Evolutionary conservation across 37 sponge, comb jelly and placozoan genomes (phyloP).

Genomic region (Trichoplax adhaerens): DNA sequence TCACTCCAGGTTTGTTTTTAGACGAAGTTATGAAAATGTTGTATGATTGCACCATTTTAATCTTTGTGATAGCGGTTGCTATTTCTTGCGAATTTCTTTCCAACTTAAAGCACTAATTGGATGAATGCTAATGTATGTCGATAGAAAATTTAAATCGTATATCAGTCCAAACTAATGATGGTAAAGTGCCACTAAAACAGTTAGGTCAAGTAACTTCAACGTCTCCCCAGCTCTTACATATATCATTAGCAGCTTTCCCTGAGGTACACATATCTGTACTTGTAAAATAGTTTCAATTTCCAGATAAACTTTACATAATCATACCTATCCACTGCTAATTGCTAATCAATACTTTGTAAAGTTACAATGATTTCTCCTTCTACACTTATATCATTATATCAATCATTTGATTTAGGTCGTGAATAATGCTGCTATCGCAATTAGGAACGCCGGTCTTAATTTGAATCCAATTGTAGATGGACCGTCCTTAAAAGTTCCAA

Average conservation of each 20-base stretch:
- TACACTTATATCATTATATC: not conserved
- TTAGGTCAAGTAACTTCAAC: slow-evolving; percentile 45
- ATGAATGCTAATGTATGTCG: no score
- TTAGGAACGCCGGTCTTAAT: slow-evolving; percentile 12
- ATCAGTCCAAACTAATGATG: not conserved
- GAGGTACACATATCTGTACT: no score
- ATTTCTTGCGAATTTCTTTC: not conserved
- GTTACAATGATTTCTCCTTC: no score
- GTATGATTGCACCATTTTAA: not conserved
- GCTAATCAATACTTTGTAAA: no score
- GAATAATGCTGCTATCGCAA: slow-evolving; percentile 15
- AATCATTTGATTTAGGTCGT: slow-evolving; percentile 11
- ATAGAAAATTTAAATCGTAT: no score
- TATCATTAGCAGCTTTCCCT: no score
- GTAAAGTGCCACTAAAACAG: slow-evolving; percentile 26
- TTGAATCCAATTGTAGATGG: slow-evolving; percentile 40
- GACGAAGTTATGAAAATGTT: not conserved
- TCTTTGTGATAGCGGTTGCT: not conserved
- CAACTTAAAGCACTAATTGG: no score
- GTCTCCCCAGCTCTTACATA: slow-evolving; percentile 12
- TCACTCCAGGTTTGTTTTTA: slow-evolving; percentile 40
- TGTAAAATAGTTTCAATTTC: no score
- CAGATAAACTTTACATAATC: no score
- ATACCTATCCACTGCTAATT: no score
- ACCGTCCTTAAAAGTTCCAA: slow-evolving; percentile 25